These are phyloP conservation scores for Leptinotarsa tumamoca DNA, from an alignment of 2,888 invertebrate genomes.

Conservation along the genomic window DNA sequence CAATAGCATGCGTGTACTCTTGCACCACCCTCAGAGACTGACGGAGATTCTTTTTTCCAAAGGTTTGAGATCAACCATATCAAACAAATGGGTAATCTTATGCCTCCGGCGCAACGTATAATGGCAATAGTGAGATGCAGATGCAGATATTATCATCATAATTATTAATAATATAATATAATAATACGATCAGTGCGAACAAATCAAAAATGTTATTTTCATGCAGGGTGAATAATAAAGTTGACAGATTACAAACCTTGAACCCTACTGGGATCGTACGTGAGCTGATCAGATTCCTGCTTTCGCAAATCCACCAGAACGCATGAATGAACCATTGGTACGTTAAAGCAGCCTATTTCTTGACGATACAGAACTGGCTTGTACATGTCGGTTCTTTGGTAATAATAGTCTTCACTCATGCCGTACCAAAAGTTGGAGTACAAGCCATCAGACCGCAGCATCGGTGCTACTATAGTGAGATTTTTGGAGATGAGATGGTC, in stretches of 20 bases:
- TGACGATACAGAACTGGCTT: slow-evolving; percentile 80
- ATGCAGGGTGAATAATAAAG: not conserved
- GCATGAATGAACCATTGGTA: slow-evolving; percentile 93
- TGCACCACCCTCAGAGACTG: too few relatives aligned
- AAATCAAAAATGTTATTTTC: too few relatives aligned
- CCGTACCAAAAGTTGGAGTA: slow-evolving; percentile 98
- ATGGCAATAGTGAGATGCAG: too few relatives aligned
- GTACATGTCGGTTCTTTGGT: slow-evolving; percentile 86
- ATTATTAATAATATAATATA: too few relatives aligned
- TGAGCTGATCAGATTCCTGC: slow-evolving; percentile 73
- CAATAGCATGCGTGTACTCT: too few relatives aligned
- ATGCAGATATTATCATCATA: too few relatives aligned
- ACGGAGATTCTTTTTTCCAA: too few relatives aligned
- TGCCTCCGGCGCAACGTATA: too few relatives aligned
- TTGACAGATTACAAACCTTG: slow-evolving; percentile 48
- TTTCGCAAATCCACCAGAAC: slow-evolving; percentile 81
- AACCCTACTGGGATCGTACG: slow-evolving; percentile 77
- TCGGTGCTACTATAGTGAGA: slow-evolving; percentile 81
- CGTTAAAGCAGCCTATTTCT: slow-evolving; percentile 79
- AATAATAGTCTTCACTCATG: slow-evolving; percentile 88
- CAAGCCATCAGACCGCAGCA: slow-evolving; percentile 86
- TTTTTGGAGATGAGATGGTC: slow-evolving; percentile 73
- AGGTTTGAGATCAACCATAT: too few relatives aligned
- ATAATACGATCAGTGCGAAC: too few relatives aligned
- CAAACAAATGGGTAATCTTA: too few relatives aligned